Conservation (phyloP, 2,113 vertebrate genomes). For the Triplophysa siluroides region DNA sequence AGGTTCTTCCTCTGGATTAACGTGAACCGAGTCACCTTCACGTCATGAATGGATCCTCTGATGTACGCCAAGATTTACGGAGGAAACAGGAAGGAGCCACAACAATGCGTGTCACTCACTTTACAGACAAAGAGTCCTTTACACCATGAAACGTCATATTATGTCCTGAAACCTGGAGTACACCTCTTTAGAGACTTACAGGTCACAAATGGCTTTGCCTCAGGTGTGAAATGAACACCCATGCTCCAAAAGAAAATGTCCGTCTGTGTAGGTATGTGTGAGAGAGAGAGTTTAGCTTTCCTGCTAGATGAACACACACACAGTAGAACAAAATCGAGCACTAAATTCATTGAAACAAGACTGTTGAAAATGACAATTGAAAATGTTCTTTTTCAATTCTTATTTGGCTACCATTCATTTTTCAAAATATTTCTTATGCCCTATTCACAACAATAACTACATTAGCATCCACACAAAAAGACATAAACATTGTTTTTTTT, state of each 20-base stretch:
- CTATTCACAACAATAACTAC: too few relatives aligned
- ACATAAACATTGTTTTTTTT: too few relatives aligned
- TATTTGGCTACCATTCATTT: too few relatives aligned
- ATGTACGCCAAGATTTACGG: not conserved
- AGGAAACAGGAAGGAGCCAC: conserved; percentile 20
- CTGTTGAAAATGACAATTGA: not conserved
- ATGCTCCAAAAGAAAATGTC: conserved; percentile 63
- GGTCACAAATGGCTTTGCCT: conserved; percentile 70
- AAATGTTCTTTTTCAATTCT: too few relatives aligned
- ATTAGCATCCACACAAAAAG: too few relatives aligned
- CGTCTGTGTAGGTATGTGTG: not conserved
- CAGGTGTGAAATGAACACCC: conserved; percentile 76
- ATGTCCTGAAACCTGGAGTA: conserved; percentile 65
- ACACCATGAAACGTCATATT: conserved; percentile 74
- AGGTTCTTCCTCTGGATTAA: not conserved
- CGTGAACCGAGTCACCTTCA: conserved; percentile 13
- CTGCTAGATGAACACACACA: too few relatives aligned
- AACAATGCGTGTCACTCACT: conserved; percentile 29
- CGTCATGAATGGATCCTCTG: not conserved
- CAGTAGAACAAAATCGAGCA: not conserved
- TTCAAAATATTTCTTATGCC: too few relatives aligned
- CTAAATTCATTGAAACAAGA: not conserved
- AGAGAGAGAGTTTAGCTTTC: not conserved
- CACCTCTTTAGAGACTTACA: conserved; percentile 69
- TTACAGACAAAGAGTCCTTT: conserved; percentile 17